Evolutionary conservation across 2,797 vertebrate species (phyloP).

Genomic region (Acipenser oxyrinchus): DNA sequence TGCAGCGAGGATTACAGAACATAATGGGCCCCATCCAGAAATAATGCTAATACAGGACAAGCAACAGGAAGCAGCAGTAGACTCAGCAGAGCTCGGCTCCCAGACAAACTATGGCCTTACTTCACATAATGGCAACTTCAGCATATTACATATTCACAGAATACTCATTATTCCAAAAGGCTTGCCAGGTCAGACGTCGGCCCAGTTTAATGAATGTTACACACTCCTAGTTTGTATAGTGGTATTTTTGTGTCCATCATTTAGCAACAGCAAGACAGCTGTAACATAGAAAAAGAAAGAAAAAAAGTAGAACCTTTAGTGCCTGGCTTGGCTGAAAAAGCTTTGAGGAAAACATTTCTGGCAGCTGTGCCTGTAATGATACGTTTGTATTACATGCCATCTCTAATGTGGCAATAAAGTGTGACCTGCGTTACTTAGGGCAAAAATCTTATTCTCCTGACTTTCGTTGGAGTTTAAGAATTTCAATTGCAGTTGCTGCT

Average conservation of each 20-base stretch:
- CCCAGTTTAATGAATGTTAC: conserved; percentile 41
- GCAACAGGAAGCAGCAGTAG: conserved; percentile 88
- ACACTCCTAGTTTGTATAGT: conserved; percentile 45
- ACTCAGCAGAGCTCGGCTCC: conserved; percentile 81
- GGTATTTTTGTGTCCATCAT: conserved; percentile 43
- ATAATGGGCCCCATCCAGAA: conserved; percentile 84
- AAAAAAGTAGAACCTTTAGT: conserved; percentile 13
- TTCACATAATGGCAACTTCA: conserved; percentile 64
- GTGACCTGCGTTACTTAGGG: conserved; percentile 47
- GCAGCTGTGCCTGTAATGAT: conserved; percentile 51
- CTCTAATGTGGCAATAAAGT: conserved; percentile 60
- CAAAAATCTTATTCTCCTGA: conserved; percentile 1
- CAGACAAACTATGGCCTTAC: conserved; percentile 63
- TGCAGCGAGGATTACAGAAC: conserved; percentile 87
- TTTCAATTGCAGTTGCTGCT: neutral
- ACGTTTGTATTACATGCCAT: conserved; percentile 50
- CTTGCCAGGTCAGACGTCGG: conserved; percentile 41
- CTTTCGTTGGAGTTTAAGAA: too few relatives aligned
- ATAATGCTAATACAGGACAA: conserved; percentile 80
- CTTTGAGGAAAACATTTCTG: conserved; percentile 42
- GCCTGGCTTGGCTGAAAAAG: conserved; percentile 36
- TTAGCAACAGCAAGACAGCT: conserved; percentile 39
- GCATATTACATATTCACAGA: conserved; percentile 61
- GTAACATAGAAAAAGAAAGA: conserved; percentile 23
- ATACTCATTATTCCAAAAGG: conserved; percentile 50